These are phyloP conservation scores for Drosophila tropicalis DNA, from an alignment of 1,140 invertebrate genomes.

Conservation along the genomic window DNA sequence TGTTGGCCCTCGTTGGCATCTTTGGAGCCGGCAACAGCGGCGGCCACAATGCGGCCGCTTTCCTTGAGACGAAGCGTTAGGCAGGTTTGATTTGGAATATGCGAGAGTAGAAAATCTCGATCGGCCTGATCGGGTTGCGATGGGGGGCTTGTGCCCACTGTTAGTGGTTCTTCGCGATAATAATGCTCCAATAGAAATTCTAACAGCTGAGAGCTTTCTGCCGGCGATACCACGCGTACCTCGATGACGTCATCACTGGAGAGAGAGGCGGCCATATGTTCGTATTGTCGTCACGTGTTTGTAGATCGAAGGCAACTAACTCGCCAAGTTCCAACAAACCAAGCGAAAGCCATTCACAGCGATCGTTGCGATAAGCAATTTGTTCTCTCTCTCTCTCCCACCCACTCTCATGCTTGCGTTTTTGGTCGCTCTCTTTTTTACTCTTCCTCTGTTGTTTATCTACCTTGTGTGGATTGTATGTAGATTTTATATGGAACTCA, in stretches of 20 bases:
- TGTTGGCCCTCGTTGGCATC: slow-evolving; percentile 11
- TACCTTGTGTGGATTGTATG: not conserved
- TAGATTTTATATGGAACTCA: not conserved
- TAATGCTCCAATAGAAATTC: slow-evolving; percentile 58
- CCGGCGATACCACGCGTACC: slow-evolving; percentile 24
- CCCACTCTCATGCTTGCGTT: not conserved
- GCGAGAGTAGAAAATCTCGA: slow-evolving; percentile 54
- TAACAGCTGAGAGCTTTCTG: slow-evolving; percentile 36
- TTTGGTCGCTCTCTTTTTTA: not conserved
- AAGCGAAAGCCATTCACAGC: too few species aligned
- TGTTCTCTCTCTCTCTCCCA: too few species aligned
- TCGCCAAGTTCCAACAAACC: not conserved
- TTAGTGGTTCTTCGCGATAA: slow-evolving; percentile 64
- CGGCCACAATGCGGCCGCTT: slow-evolving; percentile 49
- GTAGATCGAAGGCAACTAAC: not conserved
- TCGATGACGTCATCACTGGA: slow-evolving; percentile 17
- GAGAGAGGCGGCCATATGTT: not conserved
- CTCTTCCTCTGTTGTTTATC: not conserved
- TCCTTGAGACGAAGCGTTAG: slow-evolving; percentile 25
- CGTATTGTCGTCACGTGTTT: not conserved
- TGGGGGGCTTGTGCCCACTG: slow-evolving; percentile 46
- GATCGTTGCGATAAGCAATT: not conserved
- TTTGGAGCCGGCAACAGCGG: slow-evolving; percentile 57
- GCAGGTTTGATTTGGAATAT: slow-evolving; percentile 50
- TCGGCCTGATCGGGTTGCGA: slow-evolving; percentile 47